A percentile compares a stretch with the other conserved stretches of the same genome.
Evolutionary conservation across 2,113 vertebrate genomes (phyloP).

Genomic region (Anarhynchus alexandrinus): DNA sequence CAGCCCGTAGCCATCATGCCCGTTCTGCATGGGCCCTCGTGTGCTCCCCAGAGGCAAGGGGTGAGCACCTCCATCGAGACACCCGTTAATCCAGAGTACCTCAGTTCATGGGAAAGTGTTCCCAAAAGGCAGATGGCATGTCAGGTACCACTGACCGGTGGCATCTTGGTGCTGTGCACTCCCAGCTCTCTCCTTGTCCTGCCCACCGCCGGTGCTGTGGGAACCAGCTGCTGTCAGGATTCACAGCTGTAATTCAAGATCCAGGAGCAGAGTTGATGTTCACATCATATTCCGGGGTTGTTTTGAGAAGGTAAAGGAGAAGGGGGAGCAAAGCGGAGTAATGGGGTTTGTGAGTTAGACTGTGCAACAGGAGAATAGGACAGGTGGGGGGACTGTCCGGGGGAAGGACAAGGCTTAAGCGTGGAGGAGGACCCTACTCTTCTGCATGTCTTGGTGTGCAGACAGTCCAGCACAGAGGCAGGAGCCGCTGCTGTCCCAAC

Average conservation of each 20-base stretch:
- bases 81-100: background rate
- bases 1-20: background rate
- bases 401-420: background rate
- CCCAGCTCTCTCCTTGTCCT: background rate
- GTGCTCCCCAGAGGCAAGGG: background rate
- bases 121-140: background rate
- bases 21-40: accelerated
- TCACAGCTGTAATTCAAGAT: background rate
- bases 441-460: background rate
- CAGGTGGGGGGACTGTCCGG: background rate
- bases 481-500: background rate
- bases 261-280: background rate
- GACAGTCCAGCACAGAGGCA: background rate
- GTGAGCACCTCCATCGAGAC: accelerated
- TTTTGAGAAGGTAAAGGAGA: background rate
- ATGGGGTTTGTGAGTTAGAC: background rate
- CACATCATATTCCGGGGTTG: accelerated
- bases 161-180: background rate
- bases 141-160: no score
- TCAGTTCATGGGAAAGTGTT: accelerated
- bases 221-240: background rate
- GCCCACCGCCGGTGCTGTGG: background rate
- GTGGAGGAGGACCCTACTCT: background rate
- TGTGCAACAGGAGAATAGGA: background rate
- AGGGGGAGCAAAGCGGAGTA: background rate